phyloP scores from a whole-genome alignment of 2,113 vertebrate species.

The Saccopteryx bilineata region DNA sequence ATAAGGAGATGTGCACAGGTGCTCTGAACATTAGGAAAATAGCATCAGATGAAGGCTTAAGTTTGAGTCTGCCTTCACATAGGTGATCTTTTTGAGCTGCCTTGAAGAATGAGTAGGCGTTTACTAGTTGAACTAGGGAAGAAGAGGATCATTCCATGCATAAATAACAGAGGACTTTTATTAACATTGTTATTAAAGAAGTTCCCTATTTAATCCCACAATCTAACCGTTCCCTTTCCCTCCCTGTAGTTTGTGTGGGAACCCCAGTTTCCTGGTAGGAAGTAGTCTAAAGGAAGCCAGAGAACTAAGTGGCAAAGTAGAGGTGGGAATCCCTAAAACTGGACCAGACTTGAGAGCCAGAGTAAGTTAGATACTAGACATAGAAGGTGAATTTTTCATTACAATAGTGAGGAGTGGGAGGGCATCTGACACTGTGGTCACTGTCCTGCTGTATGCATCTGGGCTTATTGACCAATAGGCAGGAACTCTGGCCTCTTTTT shows the following conservation, averaged over 20 bases:
- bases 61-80: background rate
- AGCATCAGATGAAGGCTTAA: background rate
- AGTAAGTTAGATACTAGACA: conserved; percentile 30
- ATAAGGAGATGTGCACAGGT: background rate
- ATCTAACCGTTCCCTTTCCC: background rate
- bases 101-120: background rate
- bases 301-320: background rate
- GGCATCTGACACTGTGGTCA: background rate
- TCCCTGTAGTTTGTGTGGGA: background rate
- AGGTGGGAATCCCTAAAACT: background rate
- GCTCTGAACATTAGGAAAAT: background rate
- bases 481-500: background rate
- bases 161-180: background rate
- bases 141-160: background rate
- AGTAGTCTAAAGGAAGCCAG: background rate
- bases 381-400: background rate
- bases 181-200: conserved; percentile 20
- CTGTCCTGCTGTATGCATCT: background rate
- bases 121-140: background rate
- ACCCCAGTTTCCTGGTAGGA: conserved; percentile 15
- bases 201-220: background rate
- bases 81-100: background rate
- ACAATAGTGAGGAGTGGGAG: background rate
- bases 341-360: background rate
- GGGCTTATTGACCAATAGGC: background rate